A percentile compares a stretch with the other conserved stretches of the same genome.
phyloP scores from a whole-genome alignment of 2,113 vertebrate genomes.

The Phoxinus phoxinus region DNA sequence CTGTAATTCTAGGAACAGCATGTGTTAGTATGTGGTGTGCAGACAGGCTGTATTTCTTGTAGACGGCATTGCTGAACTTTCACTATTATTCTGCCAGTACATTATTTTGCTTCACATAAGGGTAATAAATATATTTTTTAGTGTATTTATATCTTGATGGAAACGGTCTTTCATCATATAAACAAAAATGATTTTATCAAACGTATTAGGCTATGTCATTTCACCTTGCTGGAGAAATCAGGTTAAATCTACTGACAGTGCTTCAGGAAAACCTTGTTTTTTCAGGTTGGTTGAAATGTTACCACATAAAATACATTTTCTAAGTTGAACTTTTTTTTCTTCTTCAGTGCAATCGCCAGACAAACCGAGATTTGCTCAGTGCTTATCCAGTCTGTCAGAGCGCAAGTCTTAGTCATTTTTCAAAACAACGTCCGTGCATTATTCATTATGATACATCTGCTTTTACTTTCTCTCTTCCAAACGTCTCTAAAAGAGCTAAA shows the following conservation, averaged over 20 bases:
- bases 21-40: slow-evolving; percentile 15
- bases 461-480: slow-evolving; percentile 1
- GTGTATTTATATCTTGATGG: too few relatives aligned
- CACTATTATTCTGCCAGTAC: neutral
- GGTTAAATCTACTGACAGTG: too few relatives aligned
- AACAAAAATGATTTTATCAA: too few relatives aligned
- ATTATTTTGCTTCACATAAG: slow-evolving; percentile 5
- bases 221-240: too few relatives aligned
- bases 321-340: too few relatives aligned
- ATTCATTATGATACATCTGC: slow-evolving; percentile 1
- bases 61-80: neutral
- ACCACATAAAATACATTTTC: too few relatives aligned
- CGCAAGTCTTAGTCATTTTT: slow-evolving; percentile 6
- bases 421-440: neutral
- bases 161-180: too few relatives aligned
- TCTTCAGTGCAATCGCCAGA: neutral
- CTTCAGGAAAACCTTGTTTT: too few relatives aligned
- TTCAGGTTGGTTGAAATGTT: too few relatives aligned
- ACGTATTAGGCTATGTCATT: too few relatives aligned
- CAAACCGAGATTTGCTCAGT: neutral
- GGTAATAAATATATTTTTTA: too few relatives aligned
- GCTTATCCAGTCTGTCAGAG: slow-evolving; percentile 10
- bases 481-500: slow-evolving; percentile 19
- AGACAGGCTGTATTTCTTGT: slow-evolving; percentile 14
- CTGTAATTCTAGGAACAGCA: neutral